Conservation (phyloP, 2,888 invertebrate genomes). For the Sarcophaga rosellei region DNA sequence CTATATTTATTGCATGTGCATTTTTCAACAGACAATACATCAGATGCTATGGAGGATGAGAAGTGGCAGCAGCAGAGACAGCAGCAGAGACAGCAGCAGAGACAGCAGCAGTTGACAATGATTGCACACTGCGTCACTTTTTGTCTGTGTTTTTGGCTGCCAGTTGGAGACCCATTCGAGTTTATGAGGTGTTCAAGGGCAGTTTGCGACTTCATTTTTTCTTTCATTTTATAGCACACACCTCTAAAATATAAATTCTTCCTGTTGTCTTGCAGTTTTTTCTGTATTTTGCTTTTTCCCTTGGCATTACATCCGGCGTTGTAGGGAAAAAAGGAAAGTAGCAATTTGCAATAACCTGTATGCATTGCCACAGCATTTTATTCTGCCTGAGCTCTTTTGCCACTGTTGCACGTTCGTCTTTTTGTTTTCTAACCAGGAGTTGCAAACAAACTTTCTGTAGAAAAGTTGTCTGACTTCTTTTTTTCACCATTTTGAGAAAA, state of each 20-base stretch:
- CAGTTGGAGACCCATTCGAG: conserved; percentile 3
- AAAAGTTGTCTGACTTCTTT: conserved; percentile 41
- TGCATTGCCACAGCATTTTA: background rate
- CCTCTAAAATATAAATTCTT: conserved; percentile 20
- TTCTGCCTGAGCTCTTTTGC: background rate
- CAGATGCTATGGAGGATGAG: no score
- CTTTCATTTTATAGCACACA: conserved; percentile 58
- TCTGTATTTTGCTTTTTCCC: conserved; percentile 26
- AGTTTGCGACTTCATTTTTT: conserved; percentile 61
- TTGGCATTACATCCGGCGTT: conserved; percentile 53
- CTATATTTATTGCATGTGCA: no score
- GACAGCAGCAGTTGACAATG: conserved; percentile 61
- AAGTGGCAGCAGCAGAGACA: conserved; percentile 36
- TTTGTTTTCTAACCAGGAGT: conserved; percentile 16
- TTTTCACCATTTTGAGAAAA: conserved; percentile 8
- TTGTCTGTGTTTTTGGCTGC: conserved; percentile 49
- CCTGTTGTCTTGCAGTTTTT: conserved; percentile 22
- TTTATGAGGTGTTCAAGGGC: conserved; percentile 68
- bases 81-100: conserved; percentile 46
- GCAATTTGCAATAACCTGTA: conserved; percentile 66
- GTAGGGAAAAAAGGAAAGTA: conserved; percentile 57
- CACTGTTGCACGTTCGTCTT: background rate
- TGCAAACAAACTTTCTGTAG: conserved; percentile 54
- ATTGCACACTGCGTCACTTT: conserved; percentile 66
- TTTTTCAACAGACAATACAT: no score